Evolutionary conservation across 1,140 invertebrate species (phyloP).

Genomic region (Ylistrum balloti): DNA sequence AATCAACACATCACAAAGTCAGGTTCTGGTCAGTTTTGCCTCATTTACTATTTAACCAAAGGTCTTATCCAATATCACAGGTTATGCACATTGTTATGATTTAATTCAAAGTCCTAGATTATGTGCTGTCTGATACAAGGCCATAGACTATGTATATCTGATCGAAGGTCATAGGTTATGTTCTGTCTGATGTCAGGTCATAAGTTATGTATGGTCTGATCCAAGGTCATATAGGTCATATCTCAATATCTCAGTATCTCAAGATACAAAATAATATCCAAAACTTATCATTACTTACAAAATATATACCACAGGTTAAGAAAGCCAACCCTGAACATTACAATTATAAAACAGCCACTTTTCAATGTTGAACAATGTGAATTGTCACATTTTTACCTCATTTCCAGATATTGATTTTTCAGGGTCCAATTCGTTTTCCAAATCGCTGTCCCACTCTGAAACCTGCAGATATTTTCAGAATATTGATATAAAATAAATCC

Average conservation of each 20-base stretch:
- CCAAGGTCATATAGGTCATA: background rate
- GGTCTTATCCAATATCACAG: too few species aligned
- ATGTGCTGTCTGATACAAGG: background rate
- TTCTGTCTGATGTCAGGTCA: background rate
- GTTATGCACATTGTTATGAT: too few species aligned
- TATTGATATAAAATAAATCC: too few species aligned
- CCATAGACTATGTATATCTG: background rate
- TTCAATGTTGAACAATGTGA: background rate
- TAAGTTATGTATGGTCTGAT: background rate
- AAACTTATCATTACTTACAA: too few species aligned
- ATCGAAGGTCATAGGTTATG: background rate
- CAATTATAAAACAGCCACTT: background rate
- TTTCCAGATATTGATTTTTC: slow-evolving; percentile 29
- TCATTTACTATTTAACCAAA: too few species aligned
- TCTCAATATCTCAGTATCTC: background rate
- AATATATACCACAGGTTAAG: too few species aligned
- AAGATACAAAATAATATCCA: too few species aligned
- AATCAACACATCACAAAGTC: too few species aligned
- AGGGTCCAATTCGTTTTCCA: slow-evolving; percentile 33
- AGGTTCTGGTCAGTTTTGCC: too few species aligned
- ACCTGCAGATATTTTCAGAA: background rate
- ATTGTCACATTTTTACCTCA: background rate
- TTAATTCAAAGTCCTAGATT: background rate
- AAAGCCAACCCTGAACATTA: too few species aligned
- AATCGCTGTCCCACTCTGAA: slow-evolving; percentile 16